A percentile compares a stretch with the other conserved stretches of the same genome.
Conservation (phyloP, 2,113 vertebrate species). For the Hipposideros armiger region DNA sequence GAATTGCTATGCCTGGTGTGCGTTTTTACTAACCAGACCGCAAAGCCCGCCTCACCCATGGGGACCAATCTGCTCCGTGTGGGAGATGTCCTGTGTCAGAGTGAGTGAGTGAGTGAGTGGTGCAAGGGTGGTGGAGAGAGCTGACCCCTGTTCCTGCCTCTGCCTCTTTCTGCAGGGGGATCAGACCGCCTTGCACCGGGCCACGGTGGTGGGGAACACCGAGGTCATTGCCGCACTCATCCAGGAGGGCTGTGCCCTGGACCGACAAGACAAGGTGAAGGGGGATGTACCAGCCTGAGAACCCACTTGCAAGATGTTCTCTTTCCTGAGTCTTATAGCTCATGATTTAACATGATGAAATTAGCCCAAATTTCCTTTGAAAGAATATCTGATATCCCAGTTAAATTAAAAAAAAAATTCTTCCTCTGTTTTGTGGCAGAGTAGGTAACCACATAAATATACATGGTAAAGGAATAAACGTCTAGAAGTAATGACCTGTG, state of each 20-base stretch:
- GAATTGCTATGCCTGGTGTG: neutral
- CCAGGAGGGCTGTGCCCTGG: constrained; percentile 96
- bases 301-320: neutral
- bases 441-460: neutral
- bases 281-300: neutral
- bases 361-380: neutral
- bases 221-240: constrained; percentile 93
- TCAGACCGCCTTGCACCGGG: constrained; percentile 96
- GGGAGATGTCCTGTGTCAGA: neutral
- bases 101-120: neutral
- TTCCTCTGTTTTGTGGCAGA: neutral
- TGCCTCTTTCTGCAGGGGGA: constrained; percentile 89
- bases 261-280: constrained; percentile 97
- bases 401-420: neutral
- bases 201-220: constrained; percentile 94
- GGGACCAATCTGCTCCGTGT: neutral
- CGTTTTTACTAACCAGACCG: constrained; percentile 17
- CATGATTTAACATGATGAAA: neutral
- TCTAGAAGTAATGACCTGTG: neutral
- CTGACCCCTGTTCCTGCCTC: neutral
- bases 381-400: neutral
- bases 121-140: neutral
- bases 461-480: neutral
- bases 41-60: neutral
- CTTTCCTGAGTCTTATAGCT: neutral